Evolutionary conservation across 2,888 invertebrate genomes (phyloP).

Genomic region (Antheraea assamensis): DNA sequence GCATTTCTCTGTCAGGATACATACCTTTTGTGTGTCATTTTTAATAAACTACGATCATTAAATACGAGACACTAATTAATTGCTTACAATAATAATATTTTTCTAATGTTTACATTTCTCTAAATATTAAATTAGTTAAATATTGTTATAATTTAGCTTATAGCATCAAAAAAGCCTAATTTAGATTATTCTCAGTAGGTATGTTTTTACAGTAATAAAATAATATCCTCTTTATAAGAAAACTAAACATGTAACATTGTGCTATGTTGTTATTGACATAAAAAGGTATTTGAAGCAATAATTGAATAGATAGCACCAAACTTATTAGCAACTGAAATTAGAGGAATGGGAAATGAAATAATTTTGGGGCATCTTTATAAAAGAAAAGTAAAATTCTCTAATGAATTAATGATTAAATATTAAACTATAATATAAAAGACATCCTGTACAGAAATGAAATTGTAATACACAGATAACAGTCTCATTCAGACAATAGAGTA

Average conservation of each 20-base stretch:
- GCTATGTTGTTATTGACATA: neutral
- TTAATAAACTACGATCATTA: too few species aligned
- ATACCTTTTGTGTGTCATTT: too few species aligned
- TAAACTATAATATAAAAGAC: conserved; percentile 33
- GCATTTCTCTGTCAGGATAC: too few species aligned
- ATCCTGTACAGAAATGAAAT: conserved; percentile 38
- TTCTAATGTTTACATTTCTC: too few species aligned
- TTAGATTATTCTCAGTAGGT: too few species aligned
- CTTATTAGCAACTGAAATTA: neutral
- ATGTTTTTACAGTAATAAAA: neutral
- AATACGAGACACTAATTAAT: too few species aligned
- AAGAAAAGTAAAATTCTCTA: neutral
- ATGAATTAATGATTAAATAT: conserved; percentile 35
- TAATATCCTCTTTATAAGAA: neutral
- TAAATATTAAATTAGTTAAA: too few species aligned
- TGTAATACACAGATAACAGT: conserved; percentile 54
- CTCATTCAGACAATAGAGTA: conserved; percentile 49
- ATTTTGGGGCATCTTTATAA: neutral
- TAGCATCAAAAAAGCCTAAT: too few species aligned
- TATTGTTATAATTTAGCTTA: too few species aligned
- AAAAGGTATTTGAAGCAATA: neutral
- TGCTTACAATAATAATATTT: too few species aligned
- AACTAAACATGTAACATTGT: neutral
- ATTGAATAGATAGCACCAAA: neutral
- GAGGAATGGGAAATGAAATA: neutral